Percentiles rank a stretch among this genome's conserved stretches.
These are phyloP conservation scores for Pongo abelii DNA, from an alignment of 2,113 vertebrate species.

Conservation along the genomic window DNA sequence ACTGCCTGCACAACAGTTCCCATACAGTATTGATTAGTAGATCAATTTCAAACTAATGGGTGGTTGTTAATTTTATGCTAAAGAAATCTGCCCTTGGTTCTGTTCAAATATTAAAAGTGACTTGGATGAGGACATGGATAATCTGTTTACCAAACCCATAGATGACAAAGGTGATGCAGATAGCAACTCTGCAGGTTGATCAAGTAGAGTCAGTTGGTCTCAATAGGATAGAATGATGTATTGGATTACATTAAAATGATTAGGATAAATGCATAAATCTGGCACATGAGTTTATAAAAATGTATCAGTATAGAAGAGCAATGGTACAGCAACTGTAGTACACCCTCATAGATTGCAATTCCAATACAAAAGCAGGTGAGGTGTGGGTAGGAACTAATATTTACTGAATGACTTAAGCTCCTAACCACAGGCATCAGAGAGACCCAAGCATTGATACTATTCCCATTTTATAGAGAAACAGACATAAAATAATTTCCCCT, in stretches of 20 bases:
- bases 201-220: neutral
- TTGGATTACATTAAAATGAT: conserved; percentile 3
- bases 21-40: neutral
- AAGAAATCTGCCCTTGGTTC: neutral
- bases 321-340: neutral
- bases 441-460: neutral
- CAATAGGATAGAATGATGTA: neutral
- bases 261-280: neutral
- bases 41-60: conserved; percentile 15
- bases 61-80: neutral
- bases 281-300: neutral
- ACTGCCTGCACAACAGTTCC: neutral
- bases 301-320: neutral
- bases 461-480: neutral
- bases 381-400: neutral
- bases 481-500: neutral
- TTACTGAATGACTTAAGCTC: neutral
- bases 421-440: neutral
- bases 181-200: neutral
- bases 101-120: neutral
- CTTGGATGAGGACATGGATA: neutral
- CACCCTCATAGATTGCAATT: neutral
- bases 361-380: neutral
- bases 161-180: neutral
- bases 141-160: neutral